These are phyloP conservation scores for Discoglossus pictus DNA, from an alignment of 2,797 vertebrate species.

Conservation along the genomic window DNA sequence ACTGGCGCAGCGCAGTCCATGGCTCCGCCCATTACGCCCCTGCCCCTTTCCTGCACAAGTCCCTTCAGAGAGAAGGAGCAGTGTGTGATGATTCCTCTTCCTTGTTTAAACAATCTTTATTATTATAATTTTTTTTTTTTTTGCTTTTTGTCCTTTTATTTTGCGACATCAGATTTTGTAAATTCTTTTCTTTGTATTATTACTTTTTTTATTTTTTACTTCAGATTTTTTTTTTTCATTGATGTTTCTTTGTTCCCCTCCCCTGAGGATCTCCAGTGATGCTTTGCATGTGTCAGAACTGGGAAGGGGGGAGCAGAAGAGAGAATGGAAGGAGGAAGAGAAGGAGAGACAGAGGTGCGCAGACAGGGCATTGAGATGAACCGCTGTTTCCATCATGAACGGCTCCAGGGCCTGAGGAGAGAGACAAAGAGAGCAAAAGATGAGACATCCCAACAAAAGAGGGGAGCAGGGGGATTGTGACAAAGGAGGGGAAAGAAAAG, in stretches of 20 bases:
- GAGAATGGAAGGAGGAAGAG: conserved; percentile 33
- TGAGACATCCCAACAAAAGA: no score
- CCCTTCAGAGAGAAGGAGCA: conserved; percentile 46
- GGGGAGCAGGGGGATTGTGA: background rate
- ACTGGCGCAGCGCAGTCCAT: conserved; percentile 32
- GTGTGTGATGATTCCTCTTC: conserved; percentile 22
- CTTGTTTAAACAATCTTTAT: conserved; percentile 29
- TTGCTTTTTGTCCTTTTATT: conserved; percentile 36
- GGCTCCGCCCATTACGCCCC: conserved; percentile 20
- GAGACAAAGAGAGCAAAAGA: conserved; percentile 10
- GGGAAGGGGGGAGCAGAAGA: conserved; percentile 41
- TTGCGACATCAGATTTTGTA: conserved; percentile 45
- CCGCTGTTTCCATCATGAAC: conserved; percentile 88
- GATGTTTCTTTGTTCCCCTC: conserved; percentile 32
- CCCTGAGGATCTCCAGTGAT: conserved; percentile 13
- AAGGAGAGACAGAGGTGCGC: conserved; percentile 33
- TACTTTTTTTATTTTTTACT: conserved; percentile 32
- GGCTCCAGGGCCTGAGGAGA: conserved; percentile 82
- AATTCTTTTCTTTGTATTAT: conserved; percentile 42
- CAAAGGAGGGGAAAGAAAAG: background rate
- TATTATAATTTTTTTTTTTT: conserved; percentile 4
- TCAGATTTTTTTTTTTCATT: conserved; percentile 20
- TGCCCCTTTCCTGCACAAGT: conserved; percentile 40
- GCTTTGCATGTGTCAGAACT: conserved; percentile 38
- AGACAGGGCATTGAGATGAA: conserved; percentile 46